Evolutionary conservation across 2,797 vertebrate species (phyloP).

Genomic region (Pangasius krempfi): DNA sequence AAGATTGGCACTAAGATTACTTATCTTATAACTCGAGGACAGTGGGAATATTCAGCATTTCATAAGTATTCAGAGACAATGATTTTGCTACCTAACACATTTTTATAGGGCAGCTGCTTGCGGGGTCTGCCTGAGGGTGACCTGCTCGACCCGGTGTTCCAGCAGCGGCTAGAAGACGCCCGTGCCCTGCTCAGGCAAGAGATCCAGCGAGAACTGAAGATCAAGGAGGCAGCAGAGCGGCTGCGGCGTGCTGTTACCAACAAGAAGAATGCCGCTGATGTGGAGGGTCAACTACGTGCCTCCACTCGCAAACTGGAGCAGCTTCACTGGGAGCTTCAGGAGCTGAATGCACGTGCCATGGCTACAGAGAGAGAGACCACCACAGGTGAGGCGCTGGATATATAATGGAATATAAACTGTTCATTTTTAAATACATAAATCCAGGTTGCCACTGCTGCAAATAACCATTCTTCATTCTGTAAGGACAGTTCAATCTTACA

Average conservation of each 20-base stretch:
- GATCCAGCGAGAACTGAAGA: constrained; percentile 93
- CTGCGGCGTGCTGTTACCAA: constrained; percentile 84
- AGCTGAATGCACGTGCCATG: constrained; percentile 85
- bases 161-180: constrained; percentile 84
- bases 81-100: not conserved
- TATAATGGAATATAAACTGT: not conserved
- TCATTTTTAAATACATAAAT: not conserved
- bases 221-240: constrained; percentile 92
- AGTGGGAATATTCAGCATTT: not conserved
- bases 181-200: constrained; percentile 81
- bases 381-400: constrained; percentile 50
- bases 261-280: constrained; percentile 84
- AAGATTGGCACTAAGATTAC: not conserved
- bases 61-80: not conserved
- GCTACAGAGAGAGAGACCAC: constrained; percentile 73
- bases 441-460: not conserved
- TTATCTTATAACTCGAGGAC: not conserved
- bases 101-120: constrained; percentile 68
- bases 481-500: not conserved
- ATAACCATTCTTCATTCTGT: not conserved
- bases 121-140: constrained; percentile 73
- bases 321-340: constrained; percentile 85
- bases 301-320: constrained; percentile 87
- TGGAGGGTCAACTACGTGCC: constrained; percentile 86
- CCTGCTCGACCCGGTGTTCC: constrained; percentile 81